Percentiles rank a stretch among this genome's conserved stretches.
Conservation (phyloP, 2,113 vertebrate species). For the Isichthys henryi region DNA sequence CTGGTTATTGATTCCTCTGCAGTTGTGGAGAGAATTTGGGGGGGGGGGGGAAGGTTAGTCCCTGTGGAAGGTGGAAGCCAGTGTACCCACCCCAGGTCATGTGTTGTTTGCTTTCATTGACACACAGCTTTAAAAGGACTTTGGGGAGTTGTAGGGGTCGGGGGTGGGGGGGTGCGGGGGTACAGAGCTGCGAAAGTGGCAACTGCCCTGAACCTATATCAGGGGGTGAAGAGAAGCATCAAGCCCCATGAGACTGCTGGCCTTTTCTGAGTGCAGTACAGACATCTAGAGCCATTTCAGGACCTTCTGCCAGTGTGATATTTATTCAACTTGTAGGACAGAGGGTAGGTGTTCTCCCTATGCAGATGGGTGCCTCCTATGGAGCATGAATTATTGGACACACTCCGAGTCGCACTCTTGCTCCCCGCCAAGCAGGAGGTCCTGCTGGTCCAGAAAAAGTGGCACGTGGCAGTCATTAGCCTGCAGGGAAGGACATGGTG, state of each 20-base stretch:
- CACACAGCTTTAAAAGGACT: neutral
- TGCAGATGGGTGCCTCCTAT: neutral
- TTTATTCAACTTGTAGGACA: neutral
- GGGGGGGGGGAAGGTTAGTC: neutral
- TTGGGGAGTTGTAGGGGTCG: neutral
- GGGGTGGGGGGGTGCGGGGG: no score
- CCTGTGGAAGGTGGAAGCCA: neutral
- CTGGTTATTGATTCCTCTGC: neutral
- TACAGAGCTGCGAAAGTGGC: neutral
- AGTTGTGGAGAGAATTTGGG: neutral
- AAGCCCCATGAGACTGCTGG: neutral
- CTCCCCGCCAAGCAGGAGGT: neutral
- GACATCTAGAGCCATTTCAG: neutral
- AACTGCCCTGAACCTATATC: neutral
- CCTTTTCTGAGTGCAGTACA: neutral
- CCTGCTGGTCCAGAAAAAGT: neutral
- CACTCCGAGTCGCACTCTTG: neutral
- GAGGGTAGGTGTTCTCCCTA: neutral
- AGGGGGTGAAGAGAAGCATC: neutral
- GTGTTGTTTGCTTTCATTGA: neutral
- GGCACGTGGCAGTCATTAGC: neutral
- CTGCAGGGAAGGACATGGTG: neutral
- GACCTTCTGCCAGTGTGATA: neutral
- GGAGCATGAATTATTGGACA: neutral
- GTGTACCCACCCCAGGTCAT: neutral